These are phyloP conservation scores for Odontamblyopus lacepedii DNA, from an alignment of 2,797 vertebrate genomes.

Conservation along the genomic window DNA sequence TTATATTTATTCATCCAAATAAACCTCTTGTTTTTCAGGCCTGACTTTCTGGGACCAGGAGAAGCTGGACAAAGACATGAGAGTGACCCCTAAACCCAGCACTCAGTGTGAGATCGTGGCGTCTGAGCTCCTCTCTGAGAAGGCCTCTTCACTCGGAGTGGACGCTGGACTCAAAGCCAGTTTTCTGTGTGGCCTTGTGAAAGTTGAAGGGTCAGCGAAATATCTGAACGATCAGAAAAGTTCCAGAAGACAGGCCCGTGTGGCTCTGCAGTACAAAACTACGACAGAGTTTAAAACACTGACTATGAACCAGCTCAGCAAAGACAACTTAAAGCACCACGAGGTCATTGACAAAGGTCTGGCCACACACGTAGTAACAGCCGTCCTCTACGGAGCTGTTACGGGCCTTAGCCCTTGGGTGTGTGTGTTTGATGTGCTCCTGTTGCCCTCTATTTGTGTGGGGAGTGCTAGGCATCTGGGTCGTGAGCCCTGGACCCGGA, in stretches of 20 bases:
- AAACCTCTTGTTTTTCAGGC: background rate
- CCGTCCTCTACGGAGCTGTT: background rate
- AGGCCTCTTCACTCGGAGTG: background rate
- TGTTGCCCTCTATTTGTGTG: too few species aligned
- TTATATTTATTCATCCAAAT: background rate
- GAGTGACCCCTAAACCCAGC: background rate
- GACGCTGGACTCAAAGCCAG: background rate
- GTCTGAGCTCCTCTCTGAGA: background rate
- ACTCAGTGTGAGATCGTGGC: background rate
- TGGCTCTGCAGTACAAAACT: constrained; percentile 15
- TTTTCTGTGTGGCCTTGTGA: background rate
- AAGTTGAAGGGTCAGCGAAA: background rate
- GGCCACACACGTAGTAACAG: background rate
- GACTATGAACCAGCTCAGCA: background rate
- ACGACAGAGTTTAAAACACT: constrained; percentile 29
- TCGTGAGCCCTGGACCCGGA: too few species aligned
- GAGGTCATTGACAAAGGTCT: background rate
- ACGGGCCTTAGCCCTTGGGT: too few species aligned
- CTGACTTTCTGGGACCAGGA: background rate
- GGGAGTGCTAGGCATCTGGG: too few species aligned
- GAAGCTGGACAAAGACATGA: background rate
- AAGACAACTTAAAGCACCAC: background rate
- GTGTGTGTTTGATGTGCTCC: too few species aligned
- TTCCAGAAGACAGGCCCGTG: background rate
- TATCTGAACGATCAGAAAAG: background rate